Evolutionary conservation across 2,113 vertebrate genomes (phyloP).

Genomic region (Gavia stellata): DNA sequence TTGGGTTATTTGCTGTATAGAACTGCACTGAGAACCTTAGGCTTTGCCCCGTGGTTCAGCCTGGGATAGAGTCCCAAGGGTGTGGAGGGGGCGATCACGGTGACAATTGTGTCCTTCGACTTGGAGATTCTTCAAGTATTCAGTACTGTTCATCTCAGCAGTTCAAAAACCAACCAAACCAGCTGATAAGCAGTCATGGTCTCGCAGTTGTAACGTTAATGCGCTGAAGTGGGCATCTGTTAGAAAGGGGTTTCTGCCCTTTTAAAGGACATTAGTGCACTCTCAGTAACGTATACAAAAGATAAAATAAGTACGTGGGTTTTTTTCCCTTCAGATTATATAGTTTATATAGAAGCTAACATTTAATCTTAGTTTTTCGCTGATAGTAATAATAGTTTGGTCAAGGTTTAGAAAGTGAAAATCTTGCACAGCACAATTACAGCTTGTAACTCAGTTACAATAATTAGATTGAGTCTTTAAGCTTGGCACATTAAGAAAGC

Average conservation of each 20-base stretch:
- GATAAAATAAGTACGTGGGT: not conserved
- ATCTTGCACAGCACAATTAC: not conserved
- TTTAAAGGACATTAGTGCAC: not conserved
- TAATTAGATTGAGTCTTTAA: not conserved
- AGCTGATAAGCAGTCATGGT: too few relatives aligned
- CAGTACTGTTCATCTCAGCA: not conserved
- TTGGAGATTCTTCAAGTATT: not conserved
- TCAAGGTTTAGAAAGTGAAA: not conserved
- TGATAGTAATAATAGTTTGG: not conserved
- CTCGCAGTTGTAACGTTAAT: too few relatives aligned
- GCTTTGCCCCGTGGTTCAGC: not conserved
- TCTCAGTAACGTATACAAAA: accelerated
- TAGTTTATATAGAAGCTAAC: not conserved
- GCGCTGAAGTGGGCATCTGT: not conserved
- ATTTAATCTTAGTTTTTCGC: not conserved
- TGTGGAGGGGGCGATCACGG: accelerated
- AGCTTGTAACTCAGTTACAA: not conserved
- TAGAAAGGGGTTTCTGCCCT: not conserved
- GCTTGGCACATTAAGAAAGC: not conserved
- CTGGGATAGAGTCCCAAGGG: not conserved
- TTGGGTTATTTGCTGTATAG: not conserved
- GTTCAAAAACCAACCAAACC: not conserved
- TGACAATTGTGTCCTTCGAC: not conserved
- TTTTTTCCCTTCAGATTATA: not conserved
- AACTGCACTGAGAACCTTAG: not conserved